phyloP scores from a whole-genome alignment of 1,140 invertebrate genomes.

The Eufriesea mexicana region DNA sequence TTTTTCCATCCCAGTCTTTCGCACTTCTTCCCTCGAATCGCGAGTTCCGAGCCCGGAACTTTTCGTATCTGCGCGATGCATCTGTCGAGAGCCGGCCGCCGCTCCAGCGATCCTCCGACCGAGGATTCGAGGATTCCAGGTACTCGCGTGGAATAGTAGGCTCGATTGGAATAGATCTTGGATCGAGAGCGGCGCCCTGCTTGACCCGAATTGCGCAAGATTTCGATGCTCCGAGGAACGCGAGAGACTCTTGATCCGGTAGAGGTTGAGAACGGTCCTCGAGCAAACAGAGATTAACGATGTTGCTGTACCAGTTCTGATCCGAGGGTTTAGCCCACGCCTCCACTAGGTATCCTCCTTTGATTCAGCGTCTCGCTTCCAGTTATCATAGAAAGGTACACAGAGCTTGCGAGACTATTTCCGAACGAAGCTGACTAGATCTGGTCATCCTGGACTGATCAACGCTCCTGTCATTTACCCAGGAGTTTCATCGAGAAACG shows the following conservation, averaged over 20 bases:
- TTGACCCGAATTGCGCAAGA: background rate
- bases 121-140: background rate
- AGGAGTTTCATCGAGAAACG: background rate
- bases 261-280: background rate
- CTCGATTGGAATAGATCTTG: background rate
- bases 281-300: slow-evolving; percentile 22
- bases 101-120: background rate
- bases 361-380: background rate
- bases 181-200: no score
- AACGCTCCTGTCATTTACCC: background rate
- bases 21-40: background rate
- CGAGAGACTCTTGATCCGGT: background rate
- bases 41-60: background rate
- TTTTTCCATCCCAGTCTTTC: background rate
- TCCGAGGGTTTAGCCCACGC: no score
- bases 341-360: background rate
- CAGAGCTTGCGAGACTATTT: background rate
- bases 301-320: background rate
- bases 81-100: background rate
- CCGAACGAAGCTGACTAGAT: background rate
- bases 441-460: no score
- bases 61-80: background rate
- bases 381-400: background rate
- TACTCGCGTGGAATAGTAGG: background rate
- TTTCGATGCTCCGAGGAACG: background rate